A percentile compares a stretch with the other conserved stretches of the same genome.
phyloP scores from a whole-genome alignment of 2,113 vertebrate species.

The Chionodraco myersi region DNA sequence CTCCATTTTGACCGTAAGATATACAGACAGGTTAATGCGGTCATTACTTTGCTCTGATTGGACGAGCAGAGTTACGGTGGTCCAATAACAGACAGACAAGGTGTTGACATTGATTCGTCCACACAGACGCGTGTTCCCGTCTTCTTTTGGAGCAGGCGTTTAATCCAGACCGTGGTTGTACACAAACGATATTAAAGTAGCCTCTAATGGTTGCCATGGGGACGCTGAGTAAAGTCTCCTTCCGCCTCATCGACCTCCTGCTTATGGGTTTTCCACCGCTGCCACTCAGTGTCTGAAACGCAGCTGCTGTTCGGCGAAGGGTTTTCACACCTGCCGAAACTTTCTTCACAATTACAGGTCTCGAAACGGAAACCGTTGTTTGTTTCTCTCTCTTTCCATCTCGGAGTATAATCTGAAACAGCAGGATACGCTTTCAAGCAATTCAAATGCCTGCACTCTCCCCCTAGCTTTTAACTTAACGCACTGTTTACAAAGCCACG shows the following conservation, averaged over 20 bases:
- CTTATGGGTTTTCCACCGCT: slow-evolving; percentile 25
- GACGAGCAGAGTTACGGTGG: neutral
- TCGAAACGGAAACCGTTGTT: neutral
- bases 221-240: slow-evolving; percentile 33
- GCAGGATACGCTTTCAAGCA: neutral
- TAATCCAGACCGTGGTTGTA: slow-evolving; percentile 38
- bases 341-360: neutral
- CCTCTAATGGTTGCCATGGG: slow-evolving; percentile 51
- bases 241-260: slow-evolving; percentile 45
- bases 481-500: slow-evolving; percentile 7
- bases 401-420: neutral
- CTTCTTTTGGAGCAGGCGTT: slow-evolving; percentile 53
- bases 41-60: neutral
- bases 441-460: neutral
- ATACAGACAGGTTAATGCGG: neutral
- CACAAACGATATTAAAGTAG: slow-evolving; percentile 61
- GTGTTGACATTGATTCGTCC: slow-evolving; percentile 33
- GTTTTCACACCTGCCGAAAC: slow-evolving; percentile 27
- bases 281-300: slow-evolving; percentile 19
- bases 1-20: neutral
- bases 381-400: no score
- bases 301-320: slow-evolving; percentile 21
- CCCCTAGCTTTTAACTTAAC: neutral
- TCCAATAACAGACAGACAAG: neutral
- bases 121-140: slow-evolving; percentile 18